Conservation (phyloP, 2,797 vertebrate species). For the Apogon talboti region DNA sequence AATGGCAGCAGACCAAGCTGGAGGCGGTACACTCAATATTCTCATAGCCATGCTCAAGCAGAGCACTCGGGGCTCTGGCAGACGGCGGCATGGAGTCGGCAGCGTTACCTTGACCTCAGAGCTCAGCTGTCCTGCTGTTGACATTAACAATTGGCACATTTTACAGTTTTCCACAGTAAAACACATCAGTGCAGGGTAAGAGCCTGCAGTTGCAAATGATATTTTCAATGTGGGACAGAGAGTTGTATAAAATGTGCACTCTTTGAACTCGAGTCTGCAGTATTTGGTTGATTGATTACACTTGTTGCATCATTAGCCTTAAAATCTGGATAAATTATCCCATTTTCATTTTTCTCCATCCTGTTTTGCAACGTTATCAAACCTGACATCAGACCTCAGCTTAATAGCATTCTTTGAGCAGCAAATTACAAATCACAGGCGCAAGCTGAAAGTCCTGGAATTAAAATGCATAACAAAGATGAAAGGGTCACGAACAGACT, state of each 20-base stretch:
- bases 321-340: too few relatives aligned
- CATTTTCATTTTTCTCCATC: too few relatives aligned
- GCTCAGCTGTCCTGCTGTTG: conserved; percentile 45
- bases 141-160: conserved; percentile 60
- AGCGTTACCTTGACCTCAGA: conserved; percentile 50
- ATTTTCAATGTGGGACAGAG: neutral
- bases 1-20: conserved; percentile 41
- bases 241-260: neutral
- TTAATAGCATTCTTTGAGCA: too few relatives aligned
- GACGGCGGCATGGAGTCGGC: conserved; percentile 32
- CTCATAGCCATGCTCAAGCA: conserved; percentile 28
- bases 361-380: too few relatives aligned
- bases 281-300: too few relatives aligned
- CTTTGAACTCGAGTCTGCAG: neutral
- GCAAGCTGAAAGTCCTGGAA: too few relatives aligned
- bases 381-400: too few relatives aligned
- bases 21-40: conserved; percentile 35
- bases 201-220: conserved; percentile 33
- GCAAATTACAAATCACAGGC: too few relatives aligned
- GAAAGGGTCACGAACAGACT: too few relatives aligned
- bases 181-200: conserved; percentile 18
- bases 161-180: conserved; percentile 47
- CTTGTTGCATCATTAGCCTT: too few relatives aligned
- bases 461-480: too few relatives aligned
- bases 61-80: conserved; percentile 36